Evolutionary conservation across 2,888 invertebrate genomes (phyloP).

Genomic region (Erpobdella octoculata): DNA sequence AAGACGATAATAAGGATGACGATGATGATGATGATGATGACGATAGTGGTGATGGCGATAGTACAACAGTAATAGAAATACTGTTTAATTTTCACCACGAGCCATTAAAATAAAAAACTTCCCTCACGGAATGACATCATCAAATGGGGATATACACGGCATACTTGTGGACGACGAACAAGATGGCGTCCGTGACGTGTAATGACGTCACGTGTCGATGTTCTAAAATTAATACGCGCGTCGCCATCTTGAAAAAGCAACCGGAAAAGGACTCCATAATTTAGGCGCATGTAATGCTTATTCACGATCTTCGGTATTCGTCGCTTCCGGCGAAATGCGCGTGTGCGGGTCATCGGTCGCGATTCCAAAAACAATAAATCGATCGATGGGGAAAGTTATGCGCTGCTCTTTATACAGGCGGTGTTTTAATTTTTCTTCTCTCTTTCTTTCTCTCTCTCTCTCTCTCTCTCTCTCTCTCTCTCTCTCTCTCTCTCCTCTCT

Average conservation of each 20-base stretch:
- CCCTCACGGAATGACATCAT: constrained; percentile 9
- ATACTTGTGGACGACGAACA: background rate
- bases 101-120: no score
- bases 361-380: constrained; percentile 27
- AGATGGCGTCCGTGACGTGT: constrained; percentile 3
- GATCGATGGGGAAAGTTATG: constrained; percentile 12
- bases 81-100: no score
- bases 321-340: constrained; percentile 22
- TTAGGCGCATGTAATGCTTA: constrained; percentile 28
- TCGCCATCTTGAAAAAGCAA: constrained; percentile 20
- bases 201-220: constrained; percentile 17
- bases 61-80: no score
- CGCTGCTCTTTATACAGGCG: constrained; percentile 31
- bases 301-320: constrained; percentile 23
- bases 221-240: constrained; percentile 19
- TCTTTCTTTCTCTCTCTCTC: background rate
- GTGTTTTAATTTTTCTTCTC: background rate
- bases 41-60: no score
- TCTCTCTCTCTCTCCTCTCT: no score
- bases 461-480: background rate
- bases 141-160: background rate
- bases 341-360: constrained; percentile 20
- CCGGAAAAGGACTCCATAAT: constrained; percentile 19
- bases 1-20: background rate
- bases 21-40: background rate